Evolutionary conservation across 2,888 invertebrate species (phyloP).

Genomic region (Lasioglossum marginatum): DNA sequence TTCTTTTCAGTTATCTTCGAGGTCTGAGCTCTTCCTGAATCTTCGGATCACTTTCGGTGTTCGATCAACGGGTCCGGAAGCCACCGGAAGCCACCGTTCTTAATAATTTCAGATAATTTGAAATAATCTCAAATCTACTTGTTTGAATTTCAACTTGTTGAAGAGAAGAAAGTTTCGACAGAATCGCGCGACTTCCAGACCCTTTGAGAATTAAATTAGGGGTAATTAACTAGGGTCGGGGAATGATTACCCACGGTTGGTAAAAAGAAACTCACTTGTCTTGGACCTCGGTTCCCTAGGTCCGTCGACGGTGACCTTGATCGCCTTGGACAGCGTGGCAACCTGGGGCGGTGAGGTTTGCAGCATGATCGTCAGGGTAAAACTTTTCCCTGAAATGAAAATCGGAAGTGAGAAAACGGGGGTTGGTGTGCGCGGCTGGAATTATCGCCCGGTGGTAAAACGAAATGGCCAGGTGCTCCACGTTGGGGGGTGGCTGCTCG

Average conservation of each 20-base stretch:
- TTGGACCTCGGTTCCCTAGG: conserved; percentile 82
- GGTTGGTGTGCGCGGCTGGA: background rate
- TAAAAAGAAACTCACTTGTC: conserved; percentile 79
- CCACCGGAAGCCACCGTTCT: background rate
- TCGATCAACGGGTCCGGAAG: background rate
- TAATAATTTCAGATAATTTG: too few species aligned
- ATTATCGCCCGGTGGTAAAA: conserved; percentile 71
- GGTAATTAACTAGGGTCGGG: background rate
- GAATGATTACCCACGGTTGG: conserved; percentile 60
- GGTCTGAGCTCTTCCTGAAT: background rate
- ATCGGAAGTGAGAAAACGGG: background rate
- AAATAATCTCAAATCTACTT: too few species aligned
- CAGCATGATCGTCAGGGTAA: conserved; percentile 83
- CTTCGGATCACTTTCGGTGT: background rate
- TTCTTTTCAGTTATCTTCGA: background rate
- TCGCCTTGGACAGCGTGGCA: conserved; percentile 81
- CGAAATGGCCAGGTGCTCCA: conserved; percentile 20
- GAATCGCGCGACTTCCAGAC: background rate
- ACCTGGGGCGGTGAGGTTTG: conserved; percentile 83
- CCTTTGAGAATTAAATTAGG: background rate
- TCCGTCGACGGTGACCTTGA: conserved; percentile 83
- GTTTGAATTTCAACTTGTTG: too few species aligned
- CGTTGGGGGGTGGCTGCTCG: conserved; percentile 5
- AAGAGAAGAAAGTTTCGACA: too few species aligned
- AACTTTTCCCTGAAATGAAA: conserved; percentile 81